Evolutionary conservation across 2,797 vertebrate genomes (phyloP), one percentile per base, ranked within the genome.

Genomic region (Eurystomus glaucurus): DNA sequence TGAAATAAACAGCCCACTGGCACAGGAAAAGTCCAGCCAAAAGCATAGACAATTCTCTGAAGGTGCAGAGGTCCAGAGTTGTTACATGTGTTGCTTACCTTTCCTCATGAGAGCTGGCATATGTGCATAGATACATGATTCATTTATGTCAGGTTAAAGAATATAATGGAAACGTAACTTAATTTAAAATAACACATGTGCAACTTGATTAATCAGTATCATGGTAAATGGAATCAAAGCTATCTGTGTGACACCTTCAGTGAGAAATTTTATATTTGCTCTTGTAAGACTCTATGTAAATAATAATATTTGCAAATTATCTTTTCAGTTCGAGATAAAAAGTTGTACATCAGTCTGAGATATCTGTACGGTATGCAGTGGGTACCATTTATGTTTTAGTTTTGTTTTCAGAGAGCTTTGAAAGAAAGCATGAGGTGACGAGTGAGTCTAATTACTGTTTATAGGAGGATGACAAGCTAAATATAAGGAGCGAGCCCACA

Each of bases 401-500:
- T 81, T 77, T 6, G 31, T 74, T 94, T 90, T 39, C 69, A 94
- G 76, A 66, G 29, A 57, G 9, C 17, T 88, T 60, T 86, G 48
- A 60, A 90, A 45, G 35, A 66, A 23, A 14, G 10, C 12, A 31
- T 35, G 64, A 80, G 22, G 11, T 65, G 22, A 23, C 52, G 65
- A 62, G 60, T 55, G 29, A 57, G 17, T 77, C 90, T 90, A 72
- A 61, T 37, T 88, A 8, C 13, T 43, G 11, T 77, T 78, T 88
- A 39, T 7, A 61, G 71, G 57, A 94, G 28, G 14, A 79, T 80
- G 64, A 85, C 62, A 76, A 79, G 33, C 21, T 90, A 90, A 93
- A 54, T 77, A 39, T 43, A 71, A 41, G 29, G 14, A 80, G 8
- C 77, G 43, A 68, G 23, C 31, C 48, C 43, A 79, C 28, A 8